Conservation (phyloP, 2,888 invertebrate species). For the Synanthedon formicaeformis region DNA sequence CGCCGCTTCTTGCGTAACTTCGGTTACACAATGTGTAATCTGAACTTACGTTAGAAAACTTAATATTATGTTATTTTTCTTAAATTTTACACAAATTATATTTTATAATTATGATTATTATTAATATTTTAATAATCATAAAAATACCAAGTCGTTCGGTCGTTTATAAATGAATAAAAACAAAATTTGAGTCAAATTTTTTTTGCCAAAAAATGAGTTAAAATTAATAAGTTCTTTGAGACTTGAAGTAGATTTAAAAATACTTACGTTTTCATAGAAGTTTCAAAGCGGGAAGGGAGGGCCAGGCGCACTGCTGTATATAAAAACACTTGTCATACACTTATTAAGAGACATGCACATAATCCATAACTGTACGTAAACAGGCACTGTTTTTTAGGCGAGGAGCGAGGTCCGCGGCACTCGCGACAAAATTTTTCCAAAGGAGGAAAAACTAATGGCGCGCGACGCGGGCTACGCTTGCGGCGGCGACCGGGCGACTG, state of each 20-base stretch:
- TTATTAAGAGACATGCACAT: conserved; percentile 55
- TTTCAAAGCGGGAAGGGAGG: conserved; percentile 32
- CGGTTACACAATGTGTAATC: conserved; percentile 10
- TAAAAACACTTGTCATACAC: conserved; percentile 44
- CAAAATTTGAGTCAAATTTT: neutral
- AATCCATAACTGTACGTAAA: conserved; percentile 45
- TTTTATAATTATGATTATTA: no score
- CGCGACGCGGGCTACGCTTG: conserved; percentile 49
- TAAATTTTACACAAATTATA: no score
- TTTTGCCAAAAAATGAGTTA: no score
- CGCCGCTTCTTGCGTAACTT: conserved; percentile 18
- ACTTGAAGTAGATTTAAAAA: neutral
- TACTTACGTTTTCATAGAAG: conserved; percentile 21
- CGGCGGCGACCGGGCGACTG: conserved; percentile 56
- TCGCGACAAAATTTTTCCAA: conserved; percentile 66
- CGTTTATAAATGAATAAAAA: neutral
- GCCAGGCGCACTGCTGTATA: conserved; percentile 49
- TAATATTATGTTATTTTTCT: no score
- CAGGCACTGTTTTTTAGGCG: neutral
- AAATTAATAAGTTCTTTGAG: no score
- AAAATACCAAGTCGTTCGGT: no score
- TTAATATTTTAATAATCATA: no score
- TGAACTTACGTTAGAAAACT: no score
- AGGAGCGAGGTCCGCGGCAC: conserved; percentile 18
- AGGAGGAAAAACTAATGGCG: conserved; percentile 53